Conservation (phyloP, 2,888 invertebrate species). For the Diploptera punctata region DNA sequence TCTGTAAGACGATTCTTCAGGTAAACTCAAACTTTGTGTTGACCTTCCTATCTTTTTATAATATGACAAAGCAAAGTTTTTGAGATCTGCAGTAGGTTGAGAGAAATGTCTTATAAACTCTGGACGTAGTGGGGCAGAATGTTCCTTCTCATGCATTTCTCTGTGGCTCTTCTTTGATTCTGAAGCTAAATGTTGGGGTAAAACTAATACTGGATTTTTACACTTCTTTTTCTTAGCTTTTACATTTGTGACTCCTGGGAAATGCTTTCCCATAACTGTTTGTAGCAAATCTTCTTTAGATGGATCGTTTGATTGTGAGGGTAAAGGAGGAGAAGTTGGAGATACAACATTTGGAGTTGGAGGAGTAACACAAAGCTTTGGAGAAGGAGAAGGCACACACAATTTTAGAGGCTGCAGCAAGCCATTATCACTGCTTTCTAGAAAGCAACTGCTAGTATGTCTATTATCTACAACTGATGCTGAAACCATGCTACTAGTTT, state of each 20-base stretch:
- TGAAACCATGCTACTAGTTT: slow-evolving; percentile 34
- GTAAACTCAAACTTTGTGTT: slow-evolving; percentile 30
- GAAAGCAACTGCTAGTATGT: slow-evolving; percentile 24
- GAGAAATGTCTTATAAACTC: slow-evolving; percentile 20
- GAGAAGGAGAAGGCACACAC: slow-evolving; percentile 36
- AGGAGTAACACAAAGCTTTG: slow-evolving; percentile 39
- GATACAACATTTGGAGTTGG: slow-evolving; percentile 34
- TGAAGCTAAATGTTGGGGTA: slow-evolving; percentile 34
- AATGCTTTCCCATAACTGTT: slow-evolving; percentile 31
- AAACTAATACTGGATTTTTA: slow-evolving; percentile 30
- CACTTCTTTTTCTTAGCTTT: slow-evolving; percentile 33
- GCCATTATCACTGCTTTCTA: slow-evolving; percentile 18
- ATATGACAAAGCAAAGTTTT: not conserved
- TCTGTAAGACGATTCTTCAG: slow-evolving; percentile 19
- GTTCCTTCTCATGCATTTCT: not conserved
- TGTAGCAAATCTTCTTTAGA: slow-evolving; percentile 4
- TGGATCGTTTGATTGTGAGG: not conserved
- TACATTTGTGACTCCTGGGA: slow-evolving; percentile 30
- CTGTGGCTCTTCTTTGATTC: not conserved
- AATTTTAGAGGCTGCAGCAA: slow-evolving; percentile 22
- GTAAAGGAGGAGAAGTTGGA: slow-evolving; percentile 15
- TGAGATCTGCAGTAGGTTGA: slow-evolving; percentile 8
- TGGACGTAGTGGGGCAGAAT: not conserved
- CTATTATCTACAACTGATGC: slow-evolving; percentile 31
- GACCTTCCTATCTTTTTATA: slow-evolving; percentile 25